Evolutionary conservation across 2,113 vertebrate genomes (phyloP).

Genomic region (Chauna torquata): DNA sequence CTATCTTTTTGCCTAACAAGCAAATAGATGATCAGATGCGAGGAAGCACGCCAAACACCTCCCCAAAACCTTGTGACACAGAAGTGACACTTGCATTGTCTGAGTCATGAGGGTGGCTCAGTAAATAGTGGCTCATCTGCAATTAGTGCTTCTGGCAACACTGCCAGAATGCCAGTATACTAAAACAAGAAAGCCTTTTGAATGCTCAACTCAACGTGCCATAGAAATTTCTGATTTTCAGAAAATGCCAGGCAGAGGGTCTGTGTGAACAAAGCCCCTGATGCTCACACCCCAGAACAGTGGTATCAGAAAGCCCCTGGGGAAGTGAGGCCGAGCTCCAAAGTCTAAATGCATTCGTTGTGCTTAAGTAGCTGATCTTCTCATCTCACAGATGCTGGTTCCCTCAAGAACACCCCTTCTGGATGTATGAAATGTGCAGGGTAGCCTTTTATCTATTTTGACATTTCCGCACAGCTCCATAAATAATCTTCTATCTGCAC

Average conservation of each 20-base stretch:
- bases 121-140: neutral
- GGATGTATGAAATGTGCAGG: fast-evolving
- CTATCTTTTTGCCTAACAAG: neutral
- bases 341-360: neutral
- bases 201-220: neutral
- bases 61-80: neutral
- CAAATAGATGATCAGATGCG: neutral
- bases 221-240: neutral
- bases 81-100: neutral
- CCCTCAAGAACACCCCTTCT: neutral
- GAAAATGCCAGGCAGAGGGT: neutral
- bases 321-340: neutral
- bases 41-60: neutral
- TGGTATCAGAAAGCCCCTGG: fast-evolving
- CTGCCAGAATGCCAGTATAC: neutral
- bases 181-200: neutral
- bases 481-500: neutral
- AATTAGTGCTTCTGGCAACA: neutral
- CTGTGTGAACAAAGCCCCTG: neutral
- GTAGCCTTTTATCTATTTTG: neutral
- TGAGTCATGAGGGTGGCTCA: fast-evolving
- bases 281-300: neutral
- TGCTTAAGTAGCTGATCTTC: neutral
- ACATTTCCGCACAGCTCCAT: neutral
- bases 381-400: fast-evolving